Evolutionary conservation across 2,113 vertebrate species (phyloP).

Genomic region (Scatophagus argus): DNA sequence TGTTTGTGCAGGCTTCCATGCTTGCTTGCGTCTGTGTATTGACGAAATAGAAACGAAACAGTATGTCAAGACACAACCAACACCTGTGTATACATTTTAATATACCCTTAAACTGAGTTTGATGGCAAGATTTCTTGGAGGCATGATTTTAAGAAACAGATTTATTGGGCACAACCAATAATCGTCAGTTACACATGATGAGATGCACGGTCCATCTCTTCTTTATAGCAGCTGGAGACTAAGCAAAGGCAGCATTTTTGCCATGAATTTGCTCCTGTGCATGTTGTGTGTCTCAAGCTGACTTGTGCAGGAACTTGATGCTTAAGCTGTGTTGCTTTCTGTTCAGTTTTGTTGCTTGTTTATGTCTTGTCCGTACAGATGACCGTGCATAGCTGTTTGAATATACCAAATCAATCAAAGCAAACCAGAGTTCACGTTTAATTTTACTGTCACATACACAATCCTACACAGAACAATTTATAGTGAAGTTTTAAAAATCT

Average conservation of each 20-base stretch:
- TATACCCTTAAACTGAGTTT: not conserved
- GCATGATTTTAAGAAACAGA: not conserved
- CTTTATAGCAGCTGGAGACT: not conserved
- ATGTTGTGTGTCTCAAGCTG: not conserved
- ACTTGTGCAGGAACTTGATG: not conserved
- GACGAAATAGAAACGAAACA: not conserved
- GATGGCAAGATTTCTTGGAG: constrained; percentile 5
- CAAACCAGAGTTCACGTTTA: too few relatives aligned
- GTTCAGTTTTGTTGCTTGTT: not conserved
- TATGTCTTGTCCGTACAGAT: not conserved
- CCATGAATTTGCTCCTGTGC: not conserved
- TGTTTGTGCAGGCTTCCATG: not conserved
- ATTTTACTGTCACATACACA: too few relatives aligned
- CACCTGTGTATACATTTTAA: not conserved
- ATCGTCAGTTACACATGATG: constrained; percentile 7
- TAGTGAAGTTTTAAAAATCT: too few relatives aligned
- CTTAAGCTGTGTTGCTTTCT: not conserved
- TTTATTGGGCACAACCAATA: not conserved
- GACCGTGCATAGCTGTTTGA: not conserved
- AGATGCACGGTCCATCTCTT: not conserved
- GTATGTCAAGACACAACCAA: not conserved
- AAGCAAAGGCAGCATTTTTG: constrained; percentile 13
- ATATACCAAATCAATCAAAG: too few relatives aligned
- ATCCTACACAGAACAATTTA: too few relatives aligned
- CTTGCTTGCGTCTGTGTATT: not conserved